These are phyloP conservation scores for Sebastes reedi DNA, from an alignment of 2,797 vertebrate species.

Conservation along the genomic window DNA sequence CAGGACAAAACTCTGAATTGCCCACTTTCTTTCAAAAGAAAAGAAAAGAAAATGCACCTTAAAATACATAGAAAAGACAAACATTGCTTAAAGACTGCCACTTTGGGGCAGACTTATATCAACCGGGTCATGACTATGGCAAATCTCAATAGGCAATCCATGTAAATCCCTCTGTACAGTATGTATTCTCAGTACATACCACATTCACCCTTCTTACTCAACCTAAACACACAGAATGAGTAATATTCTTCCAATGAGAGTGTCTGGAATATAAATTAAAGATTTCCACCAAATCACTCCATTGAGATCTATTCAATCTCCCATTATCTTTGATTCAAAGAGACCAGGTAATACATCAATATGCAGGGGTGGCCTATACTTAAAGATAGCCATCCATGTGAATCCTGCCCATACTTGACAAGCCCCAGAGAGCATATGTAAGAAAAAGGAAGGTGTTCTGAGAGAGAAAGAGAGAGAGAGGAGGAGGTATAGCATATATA, in stretches of 20 bases:
- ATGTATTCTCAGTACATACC: slow-evolving; percentile 10
- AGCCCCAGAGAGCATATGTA: slow-evolving; percentile 39
- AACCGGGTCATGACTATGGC: neutral
- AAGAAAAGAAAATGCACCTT: neutral
- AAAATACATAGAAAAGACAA: neutral
- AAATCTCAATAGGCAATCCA: slow-evolving; percentile 2
- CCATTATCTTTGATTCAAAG: slow-evolving; percentile 50
- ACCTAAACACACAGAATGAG: slow-evolving; percentile 18
- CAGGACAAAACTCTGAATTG: neutral
- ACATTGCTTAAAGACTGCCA: neutral
- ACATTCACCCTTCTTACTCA: neutral
- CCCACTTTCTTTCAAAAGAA: neutral
- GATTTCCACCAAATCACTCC: slow-evolving; percentile 58
- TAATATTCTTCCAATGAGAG: slow-evolving; percentile 26
- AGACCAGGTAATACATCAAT: slow-evolving; percentile 55
- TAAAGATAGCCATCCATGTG: slow-evolving; percentile 58
- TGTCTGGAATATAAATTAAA: slow-evolving; percentile 61
- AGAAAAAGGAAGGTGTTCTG: slow-evolving; percentile 43
- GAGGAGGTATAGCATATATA: neutral
- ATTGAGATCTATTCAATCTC: slow-evolving; percentile 60
- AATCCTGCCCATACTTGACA: slow-evolving; percentile 49
- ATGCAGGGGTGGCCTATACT: slow-evolving; percentile 51
- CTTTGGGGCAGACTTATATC: neutral
- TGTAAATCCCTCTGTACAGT: slow-evolving; percentile 1
- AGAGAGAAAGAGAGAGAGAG: neutral